Conservation (phyloP, 2,797 vertebrate species). For the Fundulus diaphanus region DNA sequence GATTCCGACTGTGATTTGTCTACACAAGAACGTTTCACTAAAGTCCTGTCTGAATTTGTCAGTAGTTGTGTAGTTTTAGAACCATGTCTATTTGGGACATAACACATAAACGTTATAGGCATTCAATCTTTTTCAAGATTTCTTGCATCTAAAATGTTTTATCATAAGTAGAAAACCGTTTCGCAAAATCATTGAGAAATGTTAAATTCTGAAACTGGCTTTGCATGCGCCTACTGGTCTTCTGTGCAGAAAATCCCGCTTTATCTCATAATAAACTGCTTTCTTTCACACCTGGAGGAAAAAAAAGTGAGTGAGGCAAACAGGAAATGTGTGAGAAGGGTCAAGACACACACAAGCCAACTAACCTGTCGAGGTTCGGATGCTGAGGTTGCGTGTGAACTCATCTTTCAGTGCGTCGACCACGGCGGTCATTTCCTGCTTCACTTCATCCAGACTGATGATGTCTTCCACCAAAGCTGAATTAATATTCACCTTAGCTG, state of each 20-base stretch:
- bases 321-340: neutral
- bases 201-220: neutral
- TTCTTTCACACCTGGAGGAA: neutral
- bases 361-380: conserved; percentile 92
- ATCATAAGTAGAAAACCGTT: neutral
- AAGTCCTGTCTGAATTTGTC: neutral
- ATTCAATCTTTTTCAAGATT: neutral
- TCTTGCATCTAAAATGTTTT: neutral
- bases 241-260: neutral
- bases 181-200: too few relatives aligned
- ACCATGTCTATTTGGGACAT: neutral
- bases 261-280: neutral
- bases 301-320: neutral
- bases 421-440: conserved; percentile 86
- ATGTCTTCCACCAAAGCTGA: conserved; percentile 90
- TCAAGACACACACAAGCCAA: conserved; percentile 9
- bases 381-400: conserved; percentile 90
- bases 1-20: neutral
- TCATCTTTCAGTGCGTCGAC: conserved; percentile 88
- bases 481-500: conserved; percentile 89
- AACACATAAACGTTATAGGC: neutral
- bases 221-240: neutral
- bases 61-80: neutral
- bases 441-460: conserved; percentile 88
- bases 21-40: neutral